phyloP scores from a whole-genome alignment of 2,113 vertebrate genomes.

The Chaetops frenatus region DNA sequence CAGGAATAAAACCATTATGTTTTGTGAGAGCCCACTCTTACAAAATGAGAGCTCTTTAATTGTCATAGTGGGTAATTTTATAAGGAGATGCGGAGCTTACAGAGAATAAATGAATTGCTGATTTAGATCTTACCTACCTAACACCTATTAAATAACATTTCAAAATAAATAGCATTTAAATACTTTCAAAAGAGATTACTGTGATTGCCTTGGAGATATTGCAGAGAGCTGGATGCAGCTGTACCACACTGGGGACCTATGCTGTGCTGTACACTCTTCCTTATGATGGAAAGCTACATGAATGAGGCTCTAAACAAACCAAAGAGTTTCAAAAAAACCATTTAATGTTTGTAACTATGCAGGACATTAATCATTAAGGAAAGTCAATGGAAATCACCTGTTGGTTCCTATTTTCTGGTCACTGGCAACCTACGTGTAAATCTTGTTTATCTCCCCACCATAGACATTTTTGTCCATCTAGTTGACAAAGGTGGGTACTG shows the following conservation, averaged over 20 bases:
- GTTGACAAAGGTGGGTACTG: background rate
- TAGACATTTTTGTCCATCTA: background rate
- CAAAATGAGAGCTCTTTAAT: background rate
- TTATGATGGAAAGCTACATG: background rate
- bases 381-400: background rate
- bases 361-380: background rate
- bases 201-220: background rate
- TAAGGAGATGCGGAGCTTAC: background rate
- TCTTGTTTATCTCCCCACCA: background rate
- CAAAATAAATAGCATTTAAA: background rate
- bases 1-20: background rate
- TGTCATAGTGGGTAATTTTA: background rate
- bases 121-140: background rate
- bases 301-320: background rate
- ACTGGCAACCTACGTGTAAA: background rate
- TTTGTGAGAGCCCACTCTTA: background rate
- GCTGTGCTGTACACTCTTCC: background rate
- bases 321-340: background rate
- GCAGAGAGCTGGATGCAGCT: background rate
- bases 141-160: background rate
- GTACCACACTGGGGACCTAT: fast-evolving
- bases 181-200: background rate
- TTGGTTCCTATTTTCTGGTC: background rate
- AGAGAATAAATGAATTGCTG: background rate
- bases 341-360: background rate